Conservation (phyloP, 2,797 vertebrate species). For the Mus caroli region DNA sequence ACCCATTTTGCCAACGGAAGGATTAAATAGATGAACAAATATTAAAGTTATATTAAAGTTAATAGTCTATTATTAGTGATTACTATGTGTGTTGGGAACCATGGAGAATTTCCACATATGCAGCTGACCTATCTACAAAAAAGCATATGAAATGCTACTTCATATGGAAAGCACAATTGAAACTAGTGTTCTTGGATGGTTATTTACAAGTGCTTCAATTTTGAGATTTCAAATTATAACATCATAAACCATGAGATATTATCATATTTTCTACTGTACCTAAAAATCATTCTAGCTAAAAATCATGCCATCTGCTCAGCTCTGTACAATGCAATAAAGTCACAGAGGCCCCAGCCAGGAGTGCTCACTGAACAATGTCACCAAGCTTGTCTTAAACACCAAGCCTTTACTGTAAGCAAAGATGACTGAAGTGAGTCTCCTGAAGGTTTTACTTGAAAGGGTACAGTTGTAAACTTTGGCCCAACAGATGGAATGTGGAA, state of each 20-base stretch:
- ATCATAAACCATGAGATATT: background rate
- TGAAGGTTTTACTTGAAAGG: conserved; percentile 28
- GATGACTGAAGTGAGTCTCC: background rate
- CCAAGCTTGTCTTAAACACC: background rate
- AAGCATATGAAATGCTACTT: background rate
- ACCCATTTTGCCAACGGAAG: background rate
- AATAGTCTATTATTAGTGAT: background rate
- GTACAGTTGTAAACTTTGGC: conserved; percentile 34
- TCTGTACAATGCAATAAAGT: background rate
- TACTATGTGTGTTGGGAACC: background rate
- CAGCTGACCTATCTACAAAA: background rate
- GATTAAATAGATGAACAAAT: background rate
- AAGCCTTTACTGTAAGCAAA: background rate
- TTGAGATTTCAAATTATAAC: background rate
- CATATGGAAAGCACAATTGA: background rate
- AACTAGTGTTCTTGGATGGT: background rate
- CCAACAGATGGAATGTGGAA: conserved; percentile 45
- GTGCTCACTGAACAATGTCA: background rate
- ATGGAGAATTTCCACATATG: background rate
- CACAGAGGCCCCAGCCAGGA: background rate
- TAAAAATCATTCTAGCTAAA: background rate
- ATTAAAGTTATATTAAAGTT: background rate
- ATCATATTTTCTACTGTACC: background rate
- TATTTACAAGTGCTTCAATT: background rate
- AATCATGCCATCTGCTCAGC: background rate